Conservation (phyloP, 2,113 vertebrate genomes). For the Lophius piscatorius region DNA sequence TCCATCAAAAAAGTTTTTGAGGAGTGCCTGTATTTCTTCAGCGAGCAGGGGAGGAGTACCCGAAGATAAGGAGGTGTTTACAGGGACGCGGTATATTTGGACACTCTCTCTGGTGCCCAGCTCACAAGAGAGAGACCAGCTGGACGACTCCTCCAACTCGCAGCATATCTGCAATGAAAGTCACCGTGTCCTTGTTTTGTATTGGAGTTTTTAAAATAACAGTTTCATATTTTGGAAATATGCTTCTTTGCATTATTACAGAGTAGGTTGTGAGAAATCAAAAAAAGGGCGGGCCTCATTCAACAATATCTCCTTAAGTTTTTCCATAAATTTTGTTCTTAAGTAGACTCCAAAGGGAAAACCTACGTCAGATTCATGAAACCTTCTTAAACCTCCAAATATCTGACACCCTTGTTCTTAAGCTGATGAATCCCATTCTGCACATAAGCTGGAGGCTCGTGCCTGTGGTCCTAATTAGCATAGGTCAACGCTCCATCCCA, state of each 20-base stretch:
- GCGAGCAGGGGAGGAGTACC: constrained; percentile 63
- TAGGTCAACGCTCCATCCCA: too few species aligned
- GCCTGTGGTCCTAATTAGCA: too few species aligned
- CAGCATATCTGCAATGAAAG: constrained; percentile 86
- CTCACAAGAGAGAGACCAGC: constrained; percentile 80
- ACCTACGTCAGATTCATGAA: too few species aligned
- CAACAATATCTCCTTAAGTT: too few species aligned
- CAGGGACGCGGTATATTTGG: constrained; percentile 82
- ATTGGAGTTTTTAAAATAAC: not conserved
- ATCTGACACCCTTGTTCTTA: too few species aligned
- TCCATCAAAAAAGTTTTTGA: constrained; percentile 87
- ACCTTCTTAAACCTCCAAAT: too few species aligned
- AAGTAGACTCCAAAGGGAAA: too few species aligned
- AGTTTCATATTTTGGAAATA: not conserved
- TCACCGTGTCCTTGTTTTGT: constrained; percentile 9
- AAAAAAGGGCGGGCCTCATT: too few species aligned
- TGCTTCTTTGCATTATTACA: not conserved
- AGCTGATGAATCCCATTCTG: too few species aligned
- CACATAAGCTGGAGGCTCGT: too few species aligned
- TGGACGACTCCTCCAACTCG: constrained; percentile 88
- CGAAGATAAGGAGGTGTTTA: constrained; percentile 39
- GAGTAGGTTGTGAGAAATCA: too few species aligned
- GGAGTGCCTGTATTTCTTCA: constrained; percentile 84
- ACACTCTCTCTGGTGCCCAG: constrained; percentile 83
- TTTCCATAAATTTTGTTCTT: too few species aligned